A percentile compares a stretch with the other conserved stretches of the same genome.
Evolutionary conservation across 2,888 invertebrate species (phyloP).

Genomic region (Archips crataeganus): DNA sequence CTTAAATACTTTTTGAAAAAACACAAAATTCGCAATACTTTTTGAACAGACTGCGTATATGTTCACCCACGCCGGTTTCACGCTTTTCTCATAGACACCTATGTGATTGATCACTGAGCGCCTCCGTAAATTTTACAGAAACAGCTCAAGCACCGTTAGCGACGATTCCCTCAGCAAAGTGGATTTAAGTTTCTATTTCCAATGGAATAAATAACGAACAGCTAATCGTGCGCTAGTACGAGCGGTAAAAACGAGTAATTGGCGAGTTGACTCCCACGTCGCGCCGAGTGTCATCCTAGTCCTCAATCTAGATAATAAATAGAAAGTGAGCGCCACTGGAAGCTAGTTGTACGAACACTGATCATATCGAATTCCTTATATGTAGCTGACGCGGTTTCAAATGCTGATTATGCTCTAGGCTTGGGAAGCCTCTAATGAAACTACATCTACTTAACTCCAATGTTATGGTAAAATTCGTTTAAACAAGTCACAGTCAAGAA

Average conservation of each 20-base stretch:
- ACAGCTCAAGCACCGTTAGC: neutral
- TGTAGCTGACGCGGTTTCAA: slow-evolving; percentile 16
- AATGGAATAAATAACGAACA: slow-evolving; percentile 39
- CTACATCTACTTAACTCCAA: neutral
- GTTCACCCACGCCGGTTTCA: neutral
- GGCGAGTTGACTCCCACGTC: slow-evolving; percentile 40
- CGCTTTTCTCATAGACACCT: no score
- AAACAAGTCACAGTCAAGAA: slow-evolving; percentile 19
- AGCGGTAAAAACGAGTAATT: slow-evolving; percentile 43
- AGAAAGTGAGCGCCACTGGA: slow-evolving; percentile 41
- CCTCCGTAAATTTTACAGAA: neutral
- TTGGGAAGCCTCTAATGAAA: neutral
- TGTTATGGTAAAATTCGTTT: neutral
- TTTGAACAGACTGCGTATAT: neutral
- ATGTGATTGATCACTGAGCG: neutral
- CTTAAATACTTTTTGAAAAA: no score
- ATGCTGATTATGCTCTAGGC: neutral
- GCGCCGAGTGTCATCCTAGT: slow-evolving; percentile 37
- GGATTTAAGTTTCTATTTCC: slow-evolving; percentile 28
- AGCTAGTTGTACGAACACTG: slow-evolving; percentile 12
- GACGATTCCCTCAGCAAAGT: neutral
- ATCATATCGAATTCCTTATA: slow-evolving; percentile 36
- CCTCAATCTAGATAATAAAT: slow-evolving; percentile 46
- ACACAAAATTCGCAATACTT: no score
- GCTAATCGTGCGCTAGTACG: slow-evolving; percentile 35